Percentiles rank a stretch among this genome's conserved stretches.
These are phyloP conservation scores for Chaetops frenatus DNA, from an alignment of 2,113 vertebrate genomes.

Conservation along the genomic window DNA sequence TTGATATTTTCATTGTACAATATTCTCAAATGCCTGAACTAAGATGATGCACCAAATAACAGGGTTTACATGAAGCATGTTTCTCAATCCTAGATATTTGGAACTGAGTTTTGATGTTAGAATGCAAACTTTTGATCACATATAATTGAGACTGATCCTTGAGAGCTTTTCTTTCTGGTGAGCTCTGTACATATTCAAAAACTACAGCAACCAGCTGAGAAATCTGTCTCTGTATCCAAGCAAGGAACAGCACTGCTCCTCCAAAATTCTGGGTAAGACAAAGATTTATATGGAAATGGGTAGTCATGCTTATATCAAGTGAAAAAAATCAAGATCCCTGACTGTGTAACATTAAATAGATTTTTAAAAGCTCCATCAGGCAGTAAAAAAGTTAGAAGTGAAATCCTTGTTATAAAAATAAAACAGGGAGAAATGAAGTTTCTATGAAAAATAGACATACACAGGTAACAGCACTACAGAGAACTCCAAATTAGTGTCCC, in stretches of 20 bases:
- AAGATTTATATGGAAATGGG: not conserved
- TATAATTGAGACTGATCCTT: not conserved
- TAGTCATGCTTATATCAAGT: not conserved
- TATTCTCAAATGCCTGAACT: not conserved
- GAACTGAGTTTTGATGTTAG: not conserved
- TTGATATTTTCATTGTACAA: not conserved
- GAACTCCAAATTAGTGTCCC: not conserved
- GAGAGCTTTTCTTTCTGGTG: not conserved
- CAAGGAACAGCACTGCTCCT: not conserved
- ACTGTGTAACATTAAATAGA: not conserved
- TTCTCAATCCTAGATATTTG: not conserved
- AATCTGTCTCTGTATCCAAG: not conserved
- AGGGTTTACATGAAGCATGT: not conserved
- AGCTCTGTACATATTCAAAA: not conserved
- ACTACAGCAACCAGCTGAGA: not conserved
- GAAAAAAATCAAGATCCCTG: not conserved
- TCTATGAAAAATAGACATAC: not conserved
- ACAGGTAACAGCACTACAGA: rapidly evolving
- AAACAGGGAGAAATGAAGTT: not conserved
- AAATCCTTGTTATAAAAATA: not conserved
- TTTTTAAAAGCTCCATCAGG: not conserved
- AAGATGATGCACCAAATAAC: not conserved
- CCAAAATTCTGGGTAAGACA: not conserved
- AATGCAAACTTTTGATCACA: not conserved
- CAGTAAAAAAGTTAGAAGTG: not conserved